Evolutionary conservation across 2,113 vertebrate species (phyloP), one percentile per base, ranked within the genome.

Genomic region (Gambusia holbrooki): DNA sequence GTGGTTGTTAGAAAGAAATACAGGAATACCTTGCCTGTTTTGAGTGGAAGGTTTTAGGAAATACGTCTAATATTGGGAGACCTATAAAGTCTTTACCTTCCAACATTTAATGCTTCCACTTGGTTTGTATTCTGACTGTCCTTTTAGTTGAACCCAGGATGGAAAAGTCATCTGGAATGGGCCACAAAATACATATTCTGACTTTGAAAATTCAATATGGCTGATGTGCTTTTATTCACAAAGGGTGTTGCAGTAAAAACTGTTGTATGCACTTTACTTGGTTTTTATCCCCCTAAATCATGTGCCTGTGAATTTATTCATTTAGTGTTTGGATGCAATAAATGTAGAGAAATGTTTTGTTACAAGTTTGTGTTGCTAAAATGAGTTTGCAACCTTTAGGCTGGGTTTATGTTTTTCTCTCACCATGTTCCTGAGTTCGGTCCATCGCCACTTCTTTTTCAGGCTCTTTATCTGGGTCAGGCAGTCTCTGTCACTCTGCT

Each of bases 1-100:
- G 25, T 96, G 33, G 86, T 95, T 17, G 93, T 95, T 42, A 68
- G 3, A 66, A 89, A 74, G 72, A 87, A 25, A 63, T 28, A 30
- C 30, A 19, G 14, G 19, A 33, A 22, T 15, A n/a, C 10, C 13
- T 6, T 0, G 4, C 7, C 27, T 40, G 0, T 27, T 3, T 29
- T 66, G 2, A 1, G 12, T 5, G 13, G 2, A 29, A 7, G 0
- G 60, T n/a, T 6, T 35, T 75, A 58, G 73, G 25, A 51, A 45
- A 54, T 6, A 6, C 22, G 37, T 40, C 32, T 15, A 3, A 25
- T 58, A 10, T 0, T 10, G 1, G 51, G 51, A n/a, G 51, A 3
- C 51, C 51, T 58, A 58, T 25, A 58, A 19, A 54, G 22, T n/a
- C 51, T 10, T 58, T 58, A n/a, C 8, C 9, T 10, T n/a, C 8